Evolutionary conservation across 2,888 invertebrate species (phyloP), one percentile per base, ranked within the genome.

Genomic region (Cerastis leucographa): DNA sequence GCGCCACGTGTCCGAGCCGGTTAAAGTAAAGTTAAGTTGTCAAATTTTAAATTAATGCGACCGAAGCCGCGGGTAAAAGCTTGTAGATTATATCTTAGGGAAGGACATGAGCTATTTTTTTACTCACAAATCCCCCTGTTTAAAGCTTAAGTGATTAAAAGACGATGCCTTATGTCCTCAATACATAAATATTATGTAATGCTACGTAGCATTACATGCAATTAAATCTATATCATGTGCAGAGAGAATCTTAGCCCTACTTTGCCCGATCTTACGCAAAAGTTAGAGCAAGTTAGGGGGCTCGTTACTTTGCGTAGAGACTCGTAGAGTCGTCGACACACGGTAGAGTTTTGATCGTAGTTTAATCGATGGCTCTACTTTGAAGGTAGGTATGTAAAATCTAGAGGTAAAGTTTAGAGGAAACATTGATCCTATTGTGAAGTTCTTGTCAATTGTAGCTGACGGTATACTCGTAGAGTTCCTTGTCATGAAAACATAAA

Each of bases 321-420:
- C 40, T 62, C 14, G 62, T 62, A 62, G 62, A 56, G 35, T 25
- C 5, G 51, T 19, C 25, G 62, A 42, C 67, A 64, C 35, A 56
- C 67, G 35, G 62, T 19, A 44, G 42, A 67, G 74, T 79, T 78
- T 66, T 54, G 44, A 79, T 61, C 19, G 14, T n/a, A 79, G 74
- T 79, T 80, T 74, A 79, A 79, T 73, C 42, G 67, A 54, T 7
- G 3, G 35, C 25, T n/a, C 9, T 9, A 46, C 9, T 22, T 40
- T 40, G 35, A 35, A 17, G 12, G 29, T 17, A 49, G 9, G 17
- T 29, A 35, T 35, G 42, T 40, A 65, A 19, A 7, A 35, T 35
- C 2, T 4, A 22, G 56, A 12, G 22, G 22, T 12, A 25, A 75
- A 29, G 19, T 49, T 29, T 29, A 35, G 17, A 75, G 61, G n/a